Base-by-base conservation (phyloP, 37 sponge, comb jelly and placozoan genomes). In the Theonella swinhoei region DNA sequence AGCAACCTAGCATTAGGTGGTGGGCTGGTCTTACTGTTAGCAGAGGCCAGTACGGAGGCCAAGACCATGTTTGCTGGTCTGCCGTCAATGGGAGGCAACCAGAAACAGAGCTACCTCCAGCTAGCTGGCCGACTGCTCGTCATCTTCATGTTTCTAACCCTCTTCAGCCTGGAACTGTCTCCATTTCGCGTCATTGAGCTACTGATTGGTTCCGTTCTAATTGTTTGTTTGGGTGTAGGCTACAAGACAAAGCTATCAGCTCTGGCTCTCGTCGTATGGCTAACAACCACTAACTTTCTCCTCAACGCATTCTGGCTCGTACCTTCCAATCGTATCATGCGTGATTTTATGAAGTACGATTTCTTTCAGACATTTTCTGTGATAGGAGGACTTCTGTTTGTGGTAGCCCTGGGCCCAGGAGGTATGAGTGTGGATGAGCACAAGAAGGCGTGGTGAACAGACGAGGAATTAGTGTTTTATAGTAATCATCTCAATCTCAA, bases 21-120 rank as follows among this genome's bases (percentile, higher is more conserved):
- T 0, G 95, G 95, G 3, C 74, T 98, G n/a, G 72, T 98, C 3
- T 74, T 98, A 7, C 91, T 98, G 41, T 62, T 96, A 35, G 99
- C 99, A n/a, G 99, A 98, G 39, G 75, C 64, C 24, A 91, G 85
- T 74, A 91, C 82, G 4, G 97, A 98, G 60, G 91, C 72, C 22
- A 98, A 98, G 83, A 89, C 91, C 5, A 98, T 98, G 93, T 96
- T 98, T 88, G 99, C 99, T 37, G 99, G 99, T n/a, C 76, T 98
- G 9, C 99, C 99, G 2, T 78, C 91, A 33, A 77, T 88, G 64
- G 97, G 91, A 17, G 87, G 68, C 66, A 98, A 94, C 81, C 87
- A 88, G 80, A 86, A 78, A 26, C 95, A 92, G 70, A 96, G 85
- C 89, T 98, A 98, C 88, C 94, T 98, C 93, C 97, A 96, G 69